These are phyloP conservation scores for Chirona hameri DNA, from an alignment of 2,888 invertebrate species.

Conservation along the genomic window DNA sequence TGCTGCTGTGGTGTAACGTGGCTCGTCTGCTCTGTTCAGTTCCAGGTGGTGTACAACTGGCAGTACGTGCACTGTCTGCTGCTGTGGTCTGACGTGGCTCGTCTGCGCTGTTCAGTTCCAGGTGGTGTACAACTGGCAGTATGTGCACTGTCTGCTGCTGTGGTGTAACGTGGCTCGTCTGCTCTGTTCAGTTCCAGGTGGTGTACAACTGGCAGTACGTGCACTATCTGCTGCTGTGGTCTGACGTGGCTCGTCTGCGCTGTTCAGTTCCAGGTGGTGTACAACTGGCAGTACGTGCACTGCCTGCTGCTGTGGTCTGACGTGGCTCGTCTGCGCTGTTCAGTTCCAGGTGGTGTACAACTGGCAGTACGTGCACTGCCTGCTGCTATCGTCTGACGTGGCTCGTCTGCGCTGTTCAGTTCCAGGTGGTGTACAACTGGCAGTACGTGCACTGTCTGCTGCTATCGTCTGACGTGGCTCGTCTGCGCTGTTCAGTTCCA, in stretches of 20 bases:
- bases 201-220: conserved; percentile 99
- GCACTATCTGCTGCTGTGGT: conserved; percentile 83
- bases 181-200: conserved; percentile 64
- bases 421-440: too few relatives aligned
- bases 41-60: conserved; percentile 97
- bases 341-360: too few relatives aligned
- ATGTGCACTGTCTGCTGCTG: conserved; percentile 81
- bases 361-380: too few relatives aligned
- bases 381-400: too few relatives aligned
- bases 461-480: too few relatives aligned
- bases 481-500: too few relatives aligned
- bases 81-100: conserved; percentile 62
- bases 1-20: conserved; percentile 66
- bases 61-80: conserved; percentile 90
- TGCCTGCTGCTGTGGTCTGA: conserved; percentile 81
- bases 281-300: conserved; percentile 97
- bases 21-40: conserved; percentile 46
- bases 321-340: too few relatives aligned
- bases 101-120: conserved; percentile 57
- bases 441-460: too few relatives aligned
- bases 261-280: conserved; percentile 76
- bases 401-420: too few relatives aligned
- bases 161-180: conserved; percentile 52
- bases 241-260: not conserved
- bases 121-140: conserved; percentile 98